Base-by-base conservation (phyloP, 1,140 invertebrate species). In the Drosophila ananassae region DNA sequence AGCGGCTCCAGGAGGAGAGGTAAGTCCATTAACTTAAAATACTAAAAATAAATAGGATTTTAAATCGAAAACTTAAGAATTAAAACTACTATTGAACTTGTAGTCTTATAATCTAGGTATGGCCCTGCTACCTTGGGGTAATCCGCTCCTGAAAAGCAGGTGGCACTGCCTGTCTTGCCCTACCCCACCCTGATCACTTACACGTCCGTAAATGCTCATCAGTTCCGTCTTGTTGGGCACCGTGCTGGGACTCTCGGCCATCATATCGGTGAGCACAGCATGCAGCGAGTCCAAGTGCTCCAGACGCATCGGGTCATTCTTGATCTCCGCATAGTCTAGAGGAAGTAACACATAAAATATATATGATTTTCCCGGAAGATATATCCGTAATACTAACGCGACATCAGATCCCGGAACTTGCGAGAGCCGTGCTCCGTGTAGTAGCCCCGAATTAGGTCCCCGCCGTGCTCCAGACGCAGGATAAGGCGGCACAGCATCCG, bases 341-440 rank as follows among this genome's bases (percentile, higher is more conserved):
- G 4, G 3, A 13, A 21, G 57, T 59, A 9, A 13, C 2, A 10
- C 3, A 21, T 2, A 2, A 22, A 8, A 39, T 28, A 10, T 3
- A 12, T 10, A 0, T 32, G 2, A 12, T 13, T 30, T 46, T 1
- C 4, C 9, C 12, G 6, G 17, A 3, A 0, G 3, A 25, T 0
- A 7, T 0, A 1, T 1, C 6, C 1, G 4, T 0, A 3, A 30
- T 44, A 94, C 95, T 94, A 93, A 97, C 96, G 97, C 24, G 96
- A 96, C 96, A 97, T 97, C 4, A 97, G 91, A 92, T 97, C 96
- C 73, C 95, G 95, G 92, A 97, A 97, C 91, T 94, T 95, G 71
- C 96, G 93, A 68, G 94, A 96, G 8, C 93, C 94, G 21, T 93
- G 95, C 34, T 94, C 92, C 2, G 94, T 93, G 76, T 96, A 96